Evolutionary conservation across 2,113 vertebrate species (phyloP).

Genomic region (Corydoras maculifer): DNA sequence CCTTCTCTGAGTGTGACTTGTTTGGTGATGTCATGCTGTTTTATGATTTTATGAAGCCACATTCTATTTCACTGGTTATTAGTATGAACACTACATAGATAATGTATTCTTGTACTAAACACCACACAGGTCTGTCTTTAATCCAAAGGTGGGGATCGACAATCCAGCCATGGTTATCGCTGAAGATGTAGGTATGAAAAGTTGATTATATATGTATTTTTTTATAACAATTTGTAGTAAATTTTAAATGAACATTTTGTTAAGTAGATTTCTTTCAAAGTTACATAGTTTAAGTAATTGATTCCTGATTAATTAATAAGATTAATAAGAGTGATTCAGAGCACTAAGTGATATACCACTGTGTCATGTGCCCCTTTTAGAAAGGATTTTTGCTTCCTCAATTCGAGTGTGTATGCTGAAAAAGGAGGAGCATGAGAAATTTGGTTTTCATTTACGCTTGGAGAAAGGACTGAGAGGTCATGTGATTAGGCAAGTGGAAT

Average conservation of each 20-base stretch:
- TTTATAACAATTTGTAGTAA: background rate
- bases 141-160: constrained; percentile 87
- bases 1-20: background rate
- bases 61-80: constrained; percentile 19
- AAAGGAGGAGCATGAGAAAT: constrained; percentile 59
- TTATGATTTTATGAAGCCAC: constrained; percentile 10
- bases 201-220: background rate
- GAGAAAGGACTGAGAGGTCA: constrained; percentile 65
- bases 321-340: too few species aligned
- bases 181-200: constrained; percentile 72
- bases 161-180: constrained; percentile 82
- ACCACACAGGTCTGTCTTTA: constrained; percentile 80
- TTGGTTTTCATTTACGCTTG: constrained; percentile 72
- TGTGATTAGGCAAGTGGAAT: constrained; percentile 65
- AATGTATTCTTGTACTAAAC: constrained; percentile 30
- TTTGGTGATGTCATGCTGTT: constrained; percentile 15
- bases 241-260: too few species aligned
- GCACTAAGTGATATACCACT: background rate
- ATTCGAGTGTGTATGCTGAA: constrained; percentile 76
- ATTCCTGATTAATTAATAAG: background rate
- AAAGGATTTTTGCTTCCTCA: constrained; percentile 32
- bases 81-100: background rate
- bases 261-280: too few species aligned
- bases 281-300: too few species aligned
- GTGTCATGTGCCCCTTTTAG: background rate